Evolutionary conservation across 2,797 vertebrate species (phyloP), one percentile per base, ranked within the genome.

Genomic region (Rhyacichthys aspro): DNA sequence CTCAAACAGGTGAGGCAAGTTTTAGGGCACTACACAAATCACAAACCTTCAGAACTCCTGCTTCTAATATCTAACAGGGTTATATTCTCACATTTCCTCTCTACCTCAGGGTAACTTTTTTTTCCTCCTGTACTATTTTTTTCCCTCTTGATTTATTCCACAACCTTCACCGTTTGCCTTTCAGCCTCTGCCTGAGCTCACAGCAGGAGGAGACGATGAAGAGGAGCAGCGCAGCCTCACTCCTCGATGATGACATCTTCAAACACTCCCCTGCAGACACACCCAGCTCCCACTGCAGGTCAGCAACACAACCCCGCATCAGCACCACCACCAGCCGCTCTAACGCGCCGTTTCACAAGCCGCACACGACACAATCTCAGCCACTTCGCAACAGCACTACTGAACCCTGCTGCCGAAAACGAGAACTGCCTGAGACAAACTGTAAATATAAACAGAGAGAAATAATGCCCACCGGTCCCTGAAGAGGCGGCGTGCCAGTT

Each of bases 401-500:
- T 83, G 67, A 80, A 56, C 77, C 66, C 79, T 76, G 70, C 76
- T 81, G 78, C 87, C 82, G 68, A 70, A 59, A 75, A 74, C 28
- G 62, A 45, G 70, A 74, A 72, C 44, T 67, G 50, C 70, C 52
- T 58, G 18, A 34, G 19, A 66, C 0, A 67, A 3, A 68, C 38
- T n/a, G n/a, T n/a, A 65, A 64, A 63, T 67, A 59, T 53, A 76
- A 77, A 72, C 74, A 67, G 74, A 68, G 37, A 18, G 66, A 85
- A 85, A 55, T 16, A 88, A 82, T 83, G 93, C 96, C 93, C 95
- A 97, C 96, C 96, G 84, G 94, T 93, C 91, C 94, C 94, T 79
- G 96, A 94, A 74, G 94, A 91, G 91, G 94, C 94, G 64, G 93
- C 96, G 73, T 95, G 94, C 97, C 97, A 98, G 95, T 96, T 95